These are phyloP conservation scores for Pholis gunnellus DNA, from an alignment of 2,113 vertebrate species.

Conservation along the genomic window DNA sequence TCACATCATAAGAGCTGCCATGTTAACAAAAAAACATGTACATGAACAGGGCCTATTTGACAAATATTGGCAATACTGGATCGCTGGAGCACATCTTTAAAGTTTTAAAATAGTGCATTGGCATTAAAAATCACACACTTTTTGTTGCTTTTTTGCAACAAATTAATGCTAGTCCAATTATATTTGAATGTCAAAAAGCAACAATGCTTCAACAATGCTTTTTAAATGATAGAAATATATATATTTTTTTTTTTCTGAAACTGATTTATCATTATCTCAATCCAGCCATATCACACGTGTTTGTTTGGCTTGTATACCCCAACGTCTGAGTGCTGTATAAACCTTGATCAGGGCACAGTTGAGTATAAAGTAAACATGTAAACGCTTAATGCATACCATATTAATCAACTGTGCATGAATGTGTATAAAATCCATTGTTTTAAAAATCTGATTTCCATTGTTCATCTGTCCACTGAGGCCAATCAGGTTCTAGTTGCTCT, in stretches of 20 bases:
- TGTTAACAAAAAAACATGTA: slow-evolving; percentile 34
- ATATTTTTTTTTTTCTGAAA: neutral
- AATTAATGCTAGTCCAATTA: neutral
- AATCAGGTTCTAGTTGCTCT: slow-evolving; percentile 45
- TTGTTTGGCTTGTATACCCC: neutral
- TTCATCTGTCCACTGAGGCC: slow-evolving; percentile 32
- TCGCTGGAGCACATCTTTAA: neutral
- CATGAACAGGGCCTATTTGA: neutral
- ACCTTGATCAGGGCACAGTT: neutral
- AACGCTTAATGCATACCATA: neutral
- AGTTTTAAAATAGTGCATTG: neutral
- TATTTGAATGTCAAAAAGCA: neutral
- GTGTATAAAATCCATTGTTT: neutral
- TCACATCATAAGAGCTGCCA: slow-evolving; percentile 62
- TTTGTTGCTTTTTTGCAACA: neutral
- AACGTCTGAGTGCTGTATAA: neutral
- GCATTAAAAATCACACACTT: neutral
- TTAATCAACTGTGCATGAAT: neutral
- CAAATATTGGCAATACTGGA: neutral
- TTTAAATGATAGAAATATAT: neutral
- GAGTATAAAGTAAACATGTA: slow-evolving; percentile 1
- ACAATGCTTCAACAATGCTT: neutral
- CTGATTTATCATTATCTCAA: neutral
- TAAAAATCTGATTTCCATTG: neutral
- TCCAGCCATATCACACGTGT: neutral